Percentiles rank a stretch among this genome's conserved stretches.
Conservation (phyloP, 2,113 vertebrate species). For the Psammodynastes pulverulentus region DNA sequence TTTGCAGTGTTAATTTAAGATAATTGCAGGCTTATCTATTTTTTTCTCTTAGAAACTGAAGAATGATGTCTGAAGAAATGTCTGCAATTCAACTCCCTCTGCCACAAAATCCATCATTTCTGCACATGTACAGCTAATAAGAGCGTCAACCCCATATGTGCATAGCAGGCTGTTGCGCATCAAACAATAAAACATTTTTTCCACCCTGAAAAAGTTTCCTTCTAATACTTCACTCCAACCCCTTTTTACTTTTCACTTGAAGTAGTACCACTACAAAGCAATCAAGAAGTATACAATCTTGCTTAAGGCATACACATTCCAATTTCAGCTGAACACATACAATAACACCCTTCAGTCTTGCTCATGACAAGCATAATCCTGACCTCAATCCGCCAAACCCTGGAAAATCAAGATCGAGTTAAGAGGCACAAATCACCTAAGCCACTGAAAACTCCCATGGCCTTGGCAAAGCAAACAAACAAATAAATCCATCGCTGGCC, state of each 20-base stretch:
- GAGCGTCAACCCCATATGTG: not conserved
- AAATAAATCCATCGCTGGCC: not conserved
- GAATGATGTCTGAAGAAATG: not conserved
- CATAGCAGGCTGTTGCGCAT: not conserved
- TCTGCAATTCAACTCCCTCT: not conserved
- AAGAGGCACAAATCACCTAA: constrained; percentile 30
- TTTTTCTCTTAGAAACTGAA: not conserved
- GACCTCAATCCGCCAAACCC: constrained; percentile 13
- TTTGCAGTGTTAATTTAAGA: not conserved
- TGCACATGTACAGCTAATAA: not conserved
- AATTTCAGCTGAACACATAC: constrained; percentile 34
- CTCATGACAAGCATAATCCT: constrained; percentile 33
- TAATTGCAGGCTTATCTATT: not conserved
- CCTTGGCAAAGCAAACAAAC: constrained; percentile 13
- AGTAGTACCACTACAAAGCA: constrained; percentile 17
- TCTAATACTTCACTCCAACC: not conserved
- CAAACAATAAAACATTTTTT: constrained; percentile 9
- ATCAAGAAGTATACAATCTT: constrained; percentile 32
- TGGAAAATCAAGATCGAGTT: constrained; percentile 30
- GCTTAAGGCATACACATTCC: constrained; percentile 7
- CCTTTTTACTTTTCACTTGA: not conserved
- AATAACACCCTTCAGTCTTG: constrained; percentile 34
- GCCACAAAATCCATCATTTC: not conserved
- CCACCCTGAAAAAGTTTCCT: not conserved
- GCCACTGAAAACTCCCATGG: constrained; percentile 1